Evolutionary conservation across 2,888 invertebrate genomes (phyloP).

Genomic region (Diloba caeruleocephala): DNA sequence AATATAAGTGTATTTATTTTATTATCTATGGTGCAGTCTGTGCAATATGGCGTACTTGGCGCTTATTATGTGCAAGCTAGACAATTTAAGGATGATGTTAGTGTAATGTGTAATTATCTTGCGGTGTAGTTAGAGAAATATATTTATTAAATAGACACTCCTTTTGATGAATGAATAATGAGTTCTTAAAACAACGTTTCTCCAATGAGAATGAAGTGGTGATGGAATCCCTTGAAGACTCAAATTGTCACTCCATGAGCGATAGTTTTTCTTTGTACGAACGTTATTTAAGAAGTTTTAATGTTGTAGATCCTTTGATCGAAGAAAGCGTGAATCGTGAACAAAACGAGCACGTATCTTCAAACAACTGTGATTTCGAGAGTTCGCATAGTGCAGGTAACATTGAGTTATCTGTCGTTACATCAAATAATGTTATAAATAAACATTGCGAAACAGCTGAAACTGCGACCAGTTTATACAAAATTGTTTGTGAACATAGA

Average conservation of each 20-base stretch:
- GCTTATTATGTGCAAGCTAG: conserved; percentile 30
- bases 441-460: conserved; percentile 69
- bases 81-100: background rate
- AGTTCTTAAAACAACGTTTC: conserved; percentile 14
- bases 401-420: conserved; percentile 74
- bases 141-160: background rate
- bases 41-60: conserved; percentile 43
- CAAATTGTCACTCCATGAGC: conserved; percentile 83
- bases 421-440: conserved; percentile 64
- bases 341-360: conserved; percentile 58
- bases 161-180: conserved; percentile 13
- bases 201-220: conserved; percentile 70
- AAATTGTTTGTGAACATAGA: conserved; percentile 59
- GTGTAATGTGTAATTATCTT: background rate
- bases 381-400: conserved; percentile 75
- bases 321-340: conserved; percentile 61
- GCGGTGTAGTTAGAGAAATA: conserved; percentile 7
- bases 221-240: conserved; percentile 85
- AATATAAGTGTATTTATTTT: background rate
- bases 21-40: background rate
- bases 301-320: conserved; percentile 72
- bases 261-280: conserved; percentile 85
- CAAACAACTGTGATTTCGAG: conserved; percentile 66
- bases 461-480: conserved; percentile 62
- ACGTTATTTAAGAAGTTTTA: conserved; percentile 84